These are phyloP conservation scores for Sceloporus tristichus DNA, from an alignment of 2,113 vertebrate genomes.

Conservation along the genomic window DNA sequence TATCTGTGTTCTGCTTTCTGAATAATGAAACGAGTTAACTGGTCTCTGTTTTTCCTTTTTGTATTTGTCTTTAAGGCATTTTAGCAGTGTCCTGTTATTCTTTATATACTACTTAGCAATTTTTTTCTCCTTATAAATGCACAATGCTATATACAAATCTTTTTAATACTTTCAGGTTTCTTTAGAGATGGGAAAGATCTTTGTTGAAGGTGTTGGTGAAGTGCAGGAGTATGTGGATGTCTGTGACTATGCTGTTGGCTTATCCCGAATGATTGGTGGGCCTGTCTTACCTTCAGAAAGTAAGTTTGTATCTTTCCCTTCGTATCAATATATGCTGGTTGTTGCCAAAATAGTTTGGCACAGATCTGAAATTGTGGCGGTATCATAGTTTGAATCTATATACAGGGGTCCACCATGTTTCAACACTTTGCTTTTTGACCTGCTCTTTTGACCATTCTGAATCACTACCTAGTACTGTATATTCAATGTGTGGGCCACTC, in stretches of 20 bases:
- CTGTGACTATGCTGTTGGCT: constrained; percentile 96
- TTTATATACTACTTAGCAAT: neutral
- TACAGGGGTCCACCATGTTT: too few relatives aligned
- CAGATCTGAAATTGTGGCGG: neutral
- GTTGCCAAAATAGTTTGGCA: fast-evolving
- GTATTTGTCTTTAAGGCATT: neutral
- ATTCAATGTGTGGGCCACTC: too few relatives aligned
- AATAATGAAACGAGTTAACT: neutral
- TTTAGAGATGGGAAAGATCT: constrained; percentile 98
- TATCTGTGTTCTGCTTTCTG: neutral
- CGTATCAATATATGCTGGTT: neutral
- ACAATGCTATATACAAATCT: neutral
- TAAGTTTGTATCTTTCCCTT: constrained; percentile 65
- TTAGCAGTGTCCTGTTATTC: neutral
- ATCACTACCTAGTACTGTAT: too few relatives aligned
- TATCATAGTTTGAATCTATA: too few relatives aligned
- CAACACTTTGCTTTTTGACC: too few relatives aligned
- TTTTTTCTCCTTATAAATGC: neutral
- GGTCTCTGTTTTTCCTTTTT: neutral
- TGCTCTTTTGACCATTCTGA: too few relatives aligned
- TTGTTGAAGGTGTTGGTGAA: constrained; percentile 95
- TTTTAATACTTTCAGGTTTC: constrained; percentile 83
- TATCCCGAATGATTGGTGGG: constrained; percentile 96
- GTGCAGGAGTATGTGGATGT: constrained; percentile 97
- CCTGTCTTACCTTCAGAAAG: constrained; percentile 95